Evolutionary conservation across 2,888 invertebrate species (phyloP), one percentile per base, ranked within the genome.

Genomic region (Spisula solida): DNA sequence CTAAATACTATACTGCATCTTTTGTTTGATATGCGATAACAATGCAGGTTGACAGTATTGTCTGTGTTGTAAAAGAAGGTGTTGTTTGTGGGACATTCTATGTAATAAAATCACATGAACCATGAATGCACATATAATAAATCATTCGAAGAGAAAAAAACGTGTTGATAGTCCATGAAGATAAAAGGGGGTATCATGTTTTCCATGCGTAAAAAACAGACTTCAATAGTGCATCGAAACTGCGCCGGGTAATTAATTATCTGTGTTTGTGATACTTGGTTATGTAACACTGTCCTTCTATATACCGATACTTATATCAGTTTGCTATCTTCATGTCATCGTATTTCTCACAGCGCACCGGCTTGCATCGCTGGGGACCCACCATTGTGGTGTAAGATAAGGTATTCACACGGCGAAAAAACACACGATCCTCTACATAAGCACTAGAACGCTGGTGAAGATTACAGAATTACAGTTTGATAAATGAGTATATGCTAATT

Each of bases 401-500:
- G 82, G 70, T 18, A 82, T 81, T 86, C 75, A 75, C 81, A 80
- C 70, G 51, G 51, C 81, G 75, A 55, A 81, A 81, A 78, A 86
- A 56, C 82, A 55, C 66, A 41, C 56, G 56, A 29, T 60, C 79
- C 55, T 82, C 75, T 75, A 31, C 18, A 75, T 78, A 78, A 55
- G 47, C 66, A 70, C 56, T 79, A 34, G 75, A 88, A 48, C 51
- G 83, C 79, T 70, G 51, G 48, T 31, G 48, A 84, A 81, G 82
- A 70, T 41, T 81, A 89, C 88, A 81, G 84, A 87, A 89, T 89
- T 91, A 91, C 91, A 85, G 83, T 75, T 88, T 91, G 91, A 91
- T 88, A 87, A 89, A 91, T 91, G 88, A 85, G 70, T 70, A 51
- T 91, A 91, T 91, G 91, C 86, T 87, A 91, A 91, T 91, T 87